Conservation (phyloP, 2,113 vertebrate genomes). For the Chloroceryle aenea region DNA sequence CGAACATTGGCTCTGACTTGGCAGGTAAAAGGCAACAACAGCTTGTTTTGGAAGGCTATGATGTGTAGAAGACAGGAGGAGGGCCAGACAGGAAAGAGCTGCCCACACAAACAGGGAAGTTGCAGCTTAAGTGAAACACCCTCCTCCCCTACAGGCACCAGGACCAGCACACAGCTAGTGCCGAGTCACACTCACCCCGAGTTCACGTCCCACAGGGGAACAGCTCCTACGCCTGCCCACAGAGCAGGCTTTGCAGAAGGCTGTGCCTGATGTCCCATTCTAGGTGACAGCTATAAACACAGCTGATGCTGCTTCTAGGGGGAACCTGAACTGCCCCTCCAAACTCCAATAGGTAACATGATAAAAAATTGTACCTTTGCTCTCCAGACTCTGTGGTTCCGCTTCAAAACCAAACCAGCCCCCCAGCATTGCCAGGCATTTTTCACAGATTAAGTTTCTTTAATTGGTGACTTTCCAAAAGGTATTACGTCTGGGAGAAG, state of each 20-base stretch:
- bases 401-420: background rate
- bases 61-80: background rate
- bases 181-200: background rate
- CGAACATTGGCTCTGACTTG: background rate
- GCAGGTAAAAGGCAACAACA: background rate
- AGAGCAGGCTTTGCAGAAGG: background rate
- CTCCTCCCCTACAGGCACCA: background rate
- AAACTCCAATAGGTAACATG: background rate
- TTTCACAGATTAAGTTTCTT: background rate
- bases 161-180: background rate
- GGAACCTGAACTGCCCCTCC: background rate
- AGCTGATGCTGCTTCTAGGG: accelerated
- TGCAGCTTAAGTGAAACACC: background rate
- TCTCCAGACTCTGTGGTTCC: background rate
- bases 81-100: background rate
- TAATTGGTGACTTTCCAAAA: background rate
- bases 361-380: background rate
- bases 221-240: accelerated
- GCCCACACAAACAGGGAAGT: background rate
- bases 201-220: accelerated
- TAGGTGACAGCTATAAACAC: accelerated
- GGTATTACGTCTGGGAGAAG: background rate
- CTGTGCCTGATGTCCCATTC: background rate
- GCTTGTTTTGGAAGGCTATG: background rate
- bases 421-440: background rate